Evolutionary conservation across 2,888 invertebrate species (phyloP), one percentile per base, ranked within the genome.

Genomic region (Scrobipalpa atriplicella): DNA sequence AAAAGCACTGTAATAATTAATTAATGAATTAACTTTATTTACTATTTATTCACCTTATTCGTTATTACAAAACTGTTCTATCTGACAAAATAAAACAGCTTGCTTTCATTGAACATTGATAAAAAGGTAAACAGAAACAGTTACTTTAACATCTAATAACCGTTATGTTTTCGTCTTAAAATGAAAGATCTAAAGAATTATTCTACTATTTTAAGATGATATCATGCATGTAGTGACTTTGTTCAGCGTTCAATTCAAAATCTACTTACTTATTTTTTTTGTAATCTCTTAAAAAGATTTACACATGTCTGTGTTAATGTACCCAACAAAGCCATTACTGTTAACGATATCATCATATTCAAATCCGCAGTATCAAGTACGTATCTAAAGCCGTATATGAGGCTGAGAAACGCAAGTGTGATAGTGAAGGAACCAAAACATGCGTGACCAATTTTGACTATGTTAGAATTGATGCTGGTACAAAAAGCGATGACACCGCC

Each of bases 401-500:
- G 68, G 0, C 74, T 68, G 1, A 83, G 13, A 62, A 81, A 88
- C 0, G 88, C 86, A 0, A 81, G 21, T 5, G 71, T 67, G 0
- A 89, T 62, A 0, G 87, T 81, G 0, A 83, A 11, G 8, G 71
- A 71, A 0, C 83, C 83, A 0, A 81, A 38, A 60, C 73, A 72
- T 0, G 78, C 68, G 61, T 89, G 87, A 0, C 75, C 13, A 2
- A 76, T 69, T 68, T 74, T 83, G 7, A 74, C 56, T 9, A 76
- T 36, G 7, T 64, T 68, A 0, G 76, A 21, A 68, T 77, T 2
- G 73, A 29, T 19, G 67, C 69, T 3, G 63, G 75, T 68, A 29
- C 73, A 76, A 1, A 86, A 74, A 54, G 82, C 80, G 21, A 78
- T 11, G 0, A 84, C 11, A 21, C 85, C 89, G 51, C 84, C 86